phyloP scores from a whole-genome alignment of 2,113 vertebrate genomes.

The Melozone crissalis region DNA sequence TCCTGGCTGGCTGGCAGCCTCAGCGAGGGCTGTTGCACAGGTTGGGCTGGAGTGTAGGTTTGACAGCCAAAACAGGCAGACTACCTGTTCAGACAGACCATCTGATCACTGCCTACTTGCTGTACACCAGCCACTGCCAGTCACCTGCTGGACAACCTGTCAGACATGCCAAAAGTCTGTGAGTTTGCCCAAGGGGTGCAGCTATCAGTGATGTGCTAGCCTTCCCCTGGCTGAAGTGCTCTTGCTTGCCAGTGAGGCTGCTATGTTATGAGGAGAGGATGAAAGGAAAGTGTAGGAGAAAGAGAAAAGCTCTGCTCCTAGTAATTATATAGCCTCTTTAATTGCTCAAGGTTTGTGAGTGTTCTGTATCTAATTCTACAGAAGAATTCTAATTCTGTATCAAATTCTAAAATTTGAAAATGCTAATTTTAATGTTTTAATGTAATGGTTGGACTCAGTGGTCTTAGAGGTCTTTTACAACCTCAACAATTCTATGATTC shows the following conservation, averaged over 20 bases:
- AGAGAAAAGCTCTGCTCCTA: neutral
- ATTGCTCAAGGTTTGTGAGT: neutral
- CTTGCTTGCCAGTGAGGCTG: rapidly evolving
- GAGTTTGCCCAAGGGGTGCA: neutral
- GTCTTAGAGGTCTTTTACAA: neutral
- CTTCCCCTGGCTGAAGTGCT: neutral
- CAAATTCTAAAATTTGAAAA: neutral
- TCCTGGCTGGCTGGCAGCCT: neutral
- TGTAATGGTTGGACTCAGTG: neutral
- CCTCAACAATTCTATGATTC: neutral
- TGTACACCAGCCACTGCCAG: neutral
- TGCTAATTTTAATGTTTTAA: neutral
- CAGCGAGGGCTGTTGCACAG: rapidly evolving
- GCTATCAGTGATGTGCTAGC: neutral
- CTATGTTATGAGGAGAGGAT: neutral
- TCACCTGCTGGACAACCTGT: neutral
- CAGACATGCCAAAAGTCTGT: neutral
- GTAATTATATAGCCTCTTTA: neutral
- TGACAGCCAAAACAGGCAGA: neutral
- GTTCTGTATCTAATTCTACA: neutral
- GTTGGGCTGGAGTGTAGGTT: neutral
- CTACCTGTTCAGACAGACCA: neutral
- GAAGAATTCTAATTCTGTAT: too few species aligned
- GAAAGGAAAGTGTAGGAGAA: neutral
- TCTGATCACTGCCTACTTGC: neutral